Percentiles rank a stretch among this genome's conserved stretches.
phyloP scores from a whole-genome alignment of 2,113 vertebrate species.

The Carassius gibelio region DNA sequence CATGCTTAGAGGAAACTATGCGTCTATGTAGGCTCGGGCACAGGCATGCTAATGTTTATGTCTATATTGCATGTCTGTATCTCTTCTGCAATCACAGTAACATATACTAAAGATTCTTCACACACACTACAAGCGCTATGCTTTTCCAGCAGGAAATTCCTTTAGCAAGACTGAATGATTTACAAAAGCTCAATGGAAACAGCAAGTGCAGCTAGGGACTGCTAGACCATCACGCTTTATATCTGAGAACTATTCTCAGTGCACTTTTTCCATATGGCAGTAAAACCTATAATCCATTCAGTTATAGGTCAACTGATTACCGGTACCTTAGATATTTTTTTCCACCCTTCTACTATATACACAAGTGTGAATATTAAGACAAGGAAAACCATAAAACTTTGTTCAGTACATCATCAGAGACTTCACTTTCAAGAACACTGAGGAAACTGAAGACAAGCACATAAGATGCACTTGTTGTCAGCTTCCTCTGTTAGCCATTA shows the following conservation, averaged over 20 bases:
- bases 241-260: not conserved
- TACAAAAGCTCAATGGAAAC: not conserved
- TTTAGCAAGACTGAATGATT: not conserved
- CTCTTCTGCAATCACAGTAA: slow-evolving; percentile 1
- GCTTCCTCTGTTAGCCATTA: not conserved
- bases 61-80: not conserved
- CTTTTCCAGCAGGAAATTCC: not conserved
- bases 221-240: not conserved
- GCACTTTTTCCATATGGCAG: not conserved
- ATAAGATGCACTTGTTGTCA: not conserved
- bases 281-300: not conserved
- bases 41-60: not conserved
- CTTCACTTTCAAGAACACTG: not conserved
- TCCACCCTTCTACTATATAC: not conserved
- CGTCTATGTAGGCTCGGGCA: not conserved
- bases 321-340: not conserved
- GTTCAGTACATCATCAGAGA: not conserved
- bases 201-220: not conserved
- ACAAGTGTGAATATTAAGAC: not conserved
- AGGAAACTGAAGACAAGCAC: not conserved
- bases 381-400: not conserved
- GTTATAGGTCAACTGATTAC: not conserved
- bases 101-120: not conserved
- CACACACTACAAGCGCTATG: not conserved
- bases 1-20: slow-evolving; percentile 9